phyloP scores from a whole-genome alignment of 2,113 vertebrate genomes.

The Felis catus region F.catus_Fca126_mat1.0 CM031424.1:93451001-93451500 shows the following conservation, averaged over 20 bases:
- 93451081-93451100: accelerated
- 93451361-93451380: accelerated
- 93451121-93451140: accelerated
- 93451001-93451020: background rate
- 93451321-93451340: background rate
- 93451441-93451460: slow-evolving; percentile 86
- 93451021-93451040: slow-evolving; percentile 58
- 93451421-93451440: slow-evolving; percentile 82
- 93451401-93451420: slow-evolving; percentile 23
- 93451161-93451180: accelerated
- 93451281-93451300: accelerated
- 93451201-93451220: accelerated
- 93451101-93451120: accelerated
- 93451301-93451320: accelerated
- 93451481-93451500: slow-evolving; percentile 72
- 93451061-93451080: too few species aligned
- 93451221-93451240: background rate
- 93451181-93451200: background rate
- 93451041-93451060: slow-evolving; percentile 35
- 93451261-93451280: accelerated
- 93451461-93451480: slow-evolving; percentile 85
- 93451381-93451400: accelerated
- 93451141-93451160: background rate
- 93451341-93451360: accelerated
- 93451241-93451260: accelerated